phyloP scores from a whole-genome alignment of 2,113 vertebrate genomes.

The Emydocephalus ijimae region DNA sequence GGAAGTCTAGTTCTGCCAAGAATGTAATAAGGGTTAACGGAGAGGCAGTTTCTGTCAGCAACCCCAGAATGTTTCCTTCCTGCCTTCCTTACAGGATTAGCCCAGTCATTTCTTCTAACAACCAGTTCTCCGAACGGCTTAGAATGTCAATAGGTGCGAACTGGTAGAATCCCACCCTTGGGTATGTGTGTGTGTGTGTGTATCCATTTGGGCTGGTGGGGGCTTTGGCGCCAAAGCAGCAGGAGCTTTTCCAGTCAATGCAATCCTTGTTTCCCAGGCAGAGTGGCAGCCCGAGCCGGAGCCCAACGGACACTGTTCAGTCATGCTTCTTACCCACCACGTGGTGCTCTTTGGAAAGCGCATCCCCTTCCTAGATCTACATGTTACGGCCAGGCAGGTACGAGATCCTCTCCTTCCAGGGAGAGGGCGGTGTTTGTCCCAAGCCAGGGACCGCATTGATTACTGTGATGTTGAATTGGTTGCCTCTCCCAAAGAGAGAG shows the following conservation, averaged over 20 bases:
- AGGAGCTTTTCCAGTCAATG: fast-evolving
- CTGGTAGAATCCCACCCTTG: too few species aligned
- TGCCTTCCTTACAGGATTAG: too few species aligned
- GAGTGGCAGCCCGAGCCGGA: slow-evolving; percentile 72
- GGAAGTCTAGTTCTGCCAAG: too few species aligned
- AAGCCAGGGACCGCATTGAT: background rate
- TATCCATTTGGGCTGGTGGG: background rate
- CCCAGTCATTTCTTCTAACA: too few species aligned
- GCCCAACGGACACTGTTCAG: slow-evolving; percentile 76
- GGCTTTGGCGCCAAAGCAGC: background rate
- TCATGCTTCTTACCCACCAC: slow-evolving; percentile 71
- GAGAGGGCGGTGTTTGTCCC: background rate
- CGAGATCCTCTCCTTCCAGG: fast-evolving
- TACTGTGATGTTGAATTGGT: background rate
- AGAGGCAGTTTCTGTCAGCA: too few species aligned
- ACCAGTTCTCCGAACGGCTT: too few species aligned
- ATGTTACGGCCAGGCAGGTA: slow-evolving; percentile 78
- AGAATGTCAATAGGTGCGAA: too few species aligned
- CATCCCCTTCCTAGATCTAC: slow-evolving; percentile 69
- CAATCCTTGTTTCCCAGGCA: slow-evolving; percentile 50
- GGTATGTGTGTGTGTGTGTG: too few species aligned
- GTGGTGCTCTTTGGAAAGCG: slow-evolving; percentile 69
- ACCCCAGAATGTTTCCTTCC: too few species aligned
- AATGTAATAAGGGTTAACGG: too few species aligned
- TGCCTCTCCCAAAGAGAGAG: too few species aligned